phyloP scores from a whole-genome alignment of 2,797 vertebrate species.

The Kryptopterus vitreolus region DNA sequence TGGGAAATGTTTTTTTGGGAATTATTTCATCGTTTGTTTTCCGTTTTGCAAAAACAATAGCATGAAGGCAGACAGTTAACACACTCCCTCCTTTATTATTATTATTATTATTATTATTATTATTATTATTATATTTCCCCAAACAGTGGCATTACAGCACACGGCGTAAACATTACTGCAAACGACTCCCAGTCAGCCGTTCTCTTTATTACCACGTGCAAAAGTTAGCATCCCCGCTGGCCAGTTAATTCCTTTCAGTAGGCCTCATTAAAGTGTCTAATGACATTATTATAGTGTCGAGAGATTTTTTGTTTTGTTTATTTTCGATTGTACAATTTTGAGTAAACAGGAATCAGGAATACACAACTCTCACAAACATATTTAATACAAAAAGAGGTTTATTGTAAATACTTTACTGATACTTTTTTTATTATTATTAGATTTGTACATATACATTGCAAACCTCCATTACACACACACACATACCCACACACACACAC shows the following conservation, averaged over 20 bases:
- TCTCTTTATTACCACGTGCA: not conserved
- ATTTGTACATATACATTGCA: no score
- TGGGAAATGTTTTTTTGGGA: no score
- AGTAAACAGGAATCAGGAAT: not conserved
- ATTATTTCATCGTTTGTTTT: no score
- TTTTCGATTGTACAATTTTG: no score
- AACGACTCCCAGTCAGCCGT: not conserved
- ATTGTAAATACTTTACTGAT: no score
- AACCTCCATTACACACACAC: no score
- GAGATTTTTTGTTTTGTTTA: no score
- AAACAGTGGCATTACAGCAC: not conserved
- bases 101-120: no score
- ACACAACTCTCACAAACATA: not conserved
- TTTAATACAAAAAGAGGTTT: no score
- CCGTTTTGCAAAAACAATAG: no score
- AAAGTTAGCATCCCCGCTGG: not conserved
- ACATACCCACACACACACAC: no score
- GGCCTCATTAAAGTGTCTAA: not conserved
- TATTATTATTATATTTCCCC: not conserved
- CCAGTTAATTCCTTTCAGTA: not conserved
- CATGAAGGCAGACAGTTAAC: not conserved
- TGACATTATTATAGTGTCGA: not conserved
- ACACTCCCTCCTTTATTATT: not conserved
- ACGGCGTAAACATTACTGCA: not conserved
- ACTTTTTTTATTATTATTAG: no score